Base-by-base conservation (phyloP, 2,113 vertebrate genomes). In the Petaurus breviceps region DNA sequence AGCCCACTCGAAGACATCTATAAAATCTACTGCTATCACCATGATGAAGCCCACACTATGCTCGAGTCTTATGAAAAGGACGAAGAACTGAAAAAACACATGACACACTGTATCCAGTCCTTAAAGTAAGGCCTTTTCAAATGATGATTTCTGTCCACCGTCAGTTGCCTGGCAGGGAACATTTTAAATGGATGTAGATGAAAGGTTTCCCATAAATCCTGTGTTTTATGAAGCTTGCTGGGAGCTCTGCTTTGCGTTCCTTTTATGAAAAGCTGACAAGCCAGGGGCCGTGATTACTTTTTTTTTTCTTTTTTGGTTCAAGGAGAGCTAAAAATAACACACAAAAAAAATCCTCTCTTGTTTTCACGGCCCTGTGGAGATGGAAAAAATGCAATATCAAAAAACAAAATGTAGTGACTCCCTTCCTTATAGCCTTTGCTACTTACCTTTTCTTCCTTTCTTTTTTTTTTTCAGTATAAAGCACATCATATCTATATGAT, bases 11-110 rank as follows among this genome's bases (percentile, higher is more conserved):
- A 99, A 98, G 99, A 99, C 19, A 99, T 99, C 14, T 99, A 99
- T 98, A 99, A 99, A 98, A 99, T 99, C 97, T 99, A 99, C 97
- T 99, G 99, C 98, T 99, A 99, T 97, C 99, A 99, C 92, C 99
- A 99, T 0, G 99, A 99, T 28, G 99, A 99, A 51, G 99, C 99
- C 0, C 99, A 99, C 94, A 97, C 98, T 92, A 98, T 99, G 46
- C 99, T 99, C 84, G 99, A 99, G 98, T 98, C 99, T 95, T 99
- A 99, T 37, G 99, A 99, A 97, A 99, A 99, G 97, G 99, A 99
- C 16, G 99, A 99, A 96, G 99, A 99, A 96, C 98, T 99, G 97
- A 99, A 99, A 97, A 98, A 99, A 93, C 99, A 99, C 98, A 98
- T 99, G 98, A 99, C 98, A 97, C 98, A 98, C 61, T 99, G 99